A percentile compares a stretch with the other conserved stretches of the same genome.
phyloP scores from a whole-genome alignment of 2,888 invertebrate genomes.

The Elegia similella region DNA sequence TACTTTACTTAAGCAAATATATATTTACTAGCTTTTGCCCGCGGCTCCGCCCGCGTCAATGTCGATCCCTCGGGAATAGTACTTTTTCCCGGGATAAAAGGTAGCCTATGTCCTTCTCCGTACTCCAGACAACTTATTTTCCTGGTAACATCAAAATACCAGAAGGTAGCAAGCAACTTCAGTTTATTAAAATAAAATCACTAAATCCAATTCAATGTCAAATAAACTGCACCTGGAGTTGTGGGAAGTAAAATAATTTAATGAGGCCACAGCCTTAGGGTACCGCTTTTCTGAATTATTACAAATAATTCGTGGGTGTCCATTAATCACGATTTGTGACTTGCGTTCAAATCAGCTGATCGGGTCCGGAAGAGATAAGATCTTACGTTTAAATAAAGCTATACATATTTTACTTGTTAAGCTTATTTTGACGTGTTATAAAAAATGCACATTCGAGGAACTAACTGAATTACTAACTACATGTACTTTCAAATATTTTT shows the following conservation, averaged over 20 bases:
- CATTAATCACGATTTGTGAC: slow-evolving; percentile 35
- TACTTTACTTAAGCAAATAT: no score
- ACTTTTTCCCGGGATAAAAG: no score
- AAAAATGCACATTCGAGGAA: no score
- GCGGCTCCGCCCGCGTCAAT: no score
- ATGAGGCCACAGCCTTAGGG: slow-evolving; percentile 29
- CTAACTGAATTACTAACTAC: no score
- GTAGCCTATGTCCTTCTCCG: no score
- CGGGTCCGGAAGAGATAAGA: slow-evolving; percentile 34
- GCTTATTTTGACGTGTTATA: no score
- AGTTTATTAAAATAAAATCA: neutral
- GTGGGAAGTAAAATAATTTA: slow-evolving; percentile 28
- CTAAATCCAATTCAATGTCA: neutral
- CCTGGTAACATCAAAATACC: no score
- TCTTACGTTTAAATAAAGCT: slow-evolving; percentile 30
- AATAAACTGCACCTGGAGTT: neutral
- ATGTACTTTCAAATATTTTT: no score
- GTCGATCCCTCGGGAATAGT: no score
- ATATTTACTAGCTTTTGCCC: no score
- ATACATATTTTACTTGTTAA: neutral
- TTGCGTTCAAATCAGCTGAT: slow-evolving; percentile 25
- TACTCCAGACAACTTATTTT: no score
- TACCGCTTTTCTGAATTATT: slow-evolving; percentile 27
- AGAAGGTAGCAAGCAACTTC: neutral
- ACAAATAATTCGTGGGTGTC: slow-evolving; percentile 27